Evolutionary conservation across 2,113 vertebrate genomes (phyloP).

Genomic region (Nyctereutes procyonoides): DNA sequence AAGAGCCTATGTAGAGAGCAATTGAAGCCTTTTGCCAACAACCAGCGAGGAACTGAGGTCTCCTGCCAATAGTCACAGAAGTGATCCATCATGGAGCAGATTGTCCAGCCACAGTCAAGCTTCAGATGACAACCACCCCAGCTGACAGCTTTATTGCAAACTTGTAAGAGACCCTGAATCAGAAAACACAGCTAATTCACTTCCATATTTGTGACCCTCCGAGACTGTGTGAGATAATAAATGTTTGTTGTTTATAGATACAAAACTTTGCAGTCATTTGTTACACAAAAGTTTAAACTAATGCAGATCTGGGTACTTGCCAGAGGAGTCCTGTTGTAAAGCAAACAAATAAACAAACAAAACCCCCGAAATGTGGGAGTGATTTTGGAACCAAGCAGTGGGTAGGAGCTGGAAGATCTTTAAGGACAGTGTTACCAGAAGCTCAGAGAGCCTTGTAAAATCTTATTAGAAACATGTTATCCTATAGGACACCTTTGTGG

Average conservation of each 20-base stretch:
- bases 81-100: not conserved
- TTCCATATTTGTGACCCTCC: not conserved
- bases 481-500: too few relatives aligned
- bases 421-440: not conserved
- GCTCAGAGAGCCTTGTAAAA: not conserved
- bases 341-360: not conserved
- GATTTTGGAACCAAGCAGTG: not conserved
- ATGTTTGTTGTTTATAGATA: constrained; percentile 42
- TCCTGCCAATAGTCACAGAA: not conserved
- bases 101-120: not conserved
- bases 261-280: constrained; percentile 18
- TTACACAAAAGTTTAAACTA: constrained; percentile 20
- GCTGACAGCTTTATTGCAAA: not conserved
- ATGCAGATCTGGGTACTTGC: not conserved
- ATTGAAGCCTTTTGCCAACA: not conserved
- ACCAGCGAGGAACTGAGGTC: not conserved
- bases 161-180: not conserved
- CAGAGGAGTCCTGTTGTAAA: not conserved
- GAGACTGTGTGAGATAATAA: not conserved
- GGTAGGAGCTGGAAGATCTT: not conserved
- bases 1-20: not conserved
- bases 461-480: not conserved
- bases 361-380: not conserved
- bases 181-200: not conserved
- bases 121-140: not conserved